A percentile compares a stretch with the other conserved stretches of the same genome.
These are phyloP conservation scores for Diorhabda sublineata DNA, from an alignment of 1,140 invertebrate genomes.

Conservation along the genomic window DNA sequence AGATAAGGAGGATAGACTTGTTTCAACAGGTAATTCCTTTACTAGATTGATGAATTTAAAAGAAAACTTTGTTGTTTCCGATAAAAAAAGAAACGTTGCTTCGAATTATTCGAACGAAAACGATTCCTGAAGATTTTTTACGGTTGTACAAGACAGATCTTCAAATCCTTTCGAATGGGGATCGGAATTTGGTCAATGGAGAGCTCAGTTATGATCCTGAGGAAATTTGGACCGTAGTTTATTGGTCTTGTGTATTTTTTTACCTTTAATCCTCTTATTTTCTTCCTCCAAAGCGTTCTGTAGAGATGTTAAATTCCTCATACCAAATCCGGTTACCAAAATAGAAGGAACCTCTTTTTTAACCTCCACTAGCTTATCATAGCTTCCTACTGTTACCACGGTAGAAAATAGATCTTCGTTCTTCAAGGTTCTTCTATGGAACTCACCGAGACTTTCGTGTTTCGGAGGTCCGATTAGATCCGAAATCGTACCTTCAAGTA, in stretches of 20 bases:
- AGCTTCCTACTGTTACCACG: conserved; percentile 4
- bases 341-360: conserved; percentile 24
- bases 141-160: too few relatives aligned
- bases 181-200: too few relatives aligned
- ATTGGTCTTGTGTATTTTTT: background rate
- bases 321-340: conserved; percentile 33
- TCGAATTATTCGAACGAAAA: too few relatives aligned
- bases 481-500: background rate
- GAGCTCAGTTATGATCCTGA: too few relatives aligned
- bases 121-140: too few relatives aligned
- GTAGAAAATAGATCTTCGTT: conserved; percentile 7
- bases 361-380: conserved; percentile 3
- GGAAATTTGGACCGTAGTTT: too few relatives aligned
- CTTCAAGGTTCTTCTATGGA: background rate
- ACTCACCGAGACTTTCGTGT: background rate
- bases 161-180: too few relatives aligned
- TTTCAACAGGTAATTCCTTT: too few relatives aligned
- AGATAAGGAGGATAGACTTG: too few relatives aligned
- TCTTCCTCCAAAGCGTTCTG: conserved; percentile 28
- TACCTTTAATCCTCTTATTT: conserved; percentile 15
- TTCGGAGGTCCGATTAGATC: background rate
- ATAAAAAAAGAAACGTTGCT: too few relatives aligned
- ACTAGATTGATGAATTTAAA: too few relatives aligned
- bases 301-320: conserved; percentile 32
- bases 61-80: too few relatives aligned